Percentiles rank a stretch among this genome's conserved stretches.
phyloP scores from a whole-genome alignment of 2,888 invertebrate genomes.

The Agrochola litura region DNA sequence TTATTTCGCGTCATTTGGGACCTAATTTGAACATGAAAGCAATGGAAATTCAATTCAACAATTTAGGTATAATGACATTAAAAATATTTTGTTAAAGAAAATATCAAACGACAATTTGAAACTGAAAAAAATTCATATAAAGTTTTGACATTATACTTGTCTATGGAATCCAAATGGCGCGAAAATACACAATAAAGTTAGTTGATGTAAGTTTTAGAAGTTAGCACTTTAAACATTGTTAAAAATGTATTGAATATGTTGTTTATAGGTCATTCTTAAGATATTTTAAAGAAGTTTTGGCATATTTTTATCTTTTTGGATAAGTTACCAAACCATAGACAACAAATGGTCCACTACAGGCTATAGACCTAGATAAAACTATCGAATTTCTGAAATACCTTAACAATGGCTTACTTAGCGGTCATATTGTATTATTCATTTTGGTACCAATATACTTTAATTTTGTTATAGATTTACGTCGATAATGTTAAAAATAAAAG shows the following conservation, averaged over 20 bases:
- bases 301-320: background rate
- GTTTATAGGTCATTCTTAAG: constrained; percentile 23
- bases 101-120: background rate
- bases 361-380: no score
- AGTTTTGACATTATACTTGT: constrained; percentile 1
- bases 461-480: constrained; percentile 20
- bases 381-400: constrained; percentile 12
- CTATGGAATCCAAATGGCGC: constrained; percentile 29
- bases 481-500: background rate
- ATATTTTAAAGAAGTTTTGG: constrained; percentile 3
- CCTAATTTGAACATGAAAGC: background rate
- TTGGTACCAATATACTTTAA: constrained; percentile 42
- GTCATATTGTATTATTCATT: constrained; percentile 13
- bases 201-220: constrained; percentile 25
- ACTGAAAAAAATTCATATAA: background rate
- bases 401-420: constrained; percentile 12
- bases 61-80: background rate
- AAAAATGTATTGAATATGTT: constrained; percentile 28
- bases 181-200: constrained; percentile 28
- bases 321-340: constrained; percentile 2
- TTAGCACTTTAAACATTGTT: constrained; percentile 18
- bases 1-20: constrained; percentile 42
- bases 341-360: background rate
- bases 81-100: background rate
- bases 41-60: background rate